Evolutionary conservation across 1,140 invertebrate species (phyloP), one percentile per base, ranked within the genome.

Genomic region (Eupeodes corollae): DNA sequence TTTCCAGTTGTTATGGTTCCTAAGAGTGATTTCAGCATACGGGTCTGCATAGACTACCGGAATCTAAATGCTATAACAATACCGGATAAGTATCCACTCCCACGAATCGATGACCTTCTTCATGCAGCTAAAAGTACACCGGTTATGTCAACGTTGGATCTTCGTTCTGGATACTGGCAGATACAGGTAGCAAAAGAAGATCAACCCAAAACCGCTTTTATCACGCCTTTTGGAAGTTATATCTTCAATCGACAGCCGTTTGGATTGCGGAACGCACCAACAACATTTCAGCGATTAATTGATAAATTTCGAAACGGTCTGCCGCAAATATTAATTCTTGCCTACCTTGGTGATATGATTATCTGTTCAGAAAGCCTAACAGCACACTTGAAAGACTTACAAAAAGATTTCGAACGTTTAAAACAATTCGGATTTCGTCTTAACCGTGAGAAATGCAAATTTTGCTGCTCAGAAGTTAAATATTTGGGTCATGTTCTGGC

Each of bases 341-440:
- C 57, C 1, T 72, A 73, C 44, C 46, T 73, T 0, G 69, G 72
- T 42, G 70, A 73, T 44, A 56, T 72, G 5, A 59, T 74, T 16
- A 26, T 71, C 0, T 43, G 67, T 1, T 64, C 58, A n/a, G 45
- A 48, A n/a, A 54, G 49, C 6, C 69, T 73, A 38, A 57, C 66
- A 0, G 49, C 61, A 14, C 69, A 73, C 46, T n/a, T 69, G 9
- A 8, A 41, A 34, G 56, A 67, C 26, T 46, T 72, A n/a, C 12
- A 59, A 6, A 8, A 42, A 40, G 11, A 48, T 15, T 51, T 48
- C 16, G 19, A 18, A 12, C 33, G 31, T 16, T 30, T 47, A 16
- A 12, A 35, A 12, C 9, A 53, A 37, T 65, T 61, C n/a, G 48
- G 48, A 8, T 35, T 49, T 9, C 38, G 40, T 5, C 34, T 26